Evolutionary conservation across 2,888 invertebrate species (phyloP), one percentile per base, ranked within the genome.

Genomic region (Merodon equestris): DNA sequence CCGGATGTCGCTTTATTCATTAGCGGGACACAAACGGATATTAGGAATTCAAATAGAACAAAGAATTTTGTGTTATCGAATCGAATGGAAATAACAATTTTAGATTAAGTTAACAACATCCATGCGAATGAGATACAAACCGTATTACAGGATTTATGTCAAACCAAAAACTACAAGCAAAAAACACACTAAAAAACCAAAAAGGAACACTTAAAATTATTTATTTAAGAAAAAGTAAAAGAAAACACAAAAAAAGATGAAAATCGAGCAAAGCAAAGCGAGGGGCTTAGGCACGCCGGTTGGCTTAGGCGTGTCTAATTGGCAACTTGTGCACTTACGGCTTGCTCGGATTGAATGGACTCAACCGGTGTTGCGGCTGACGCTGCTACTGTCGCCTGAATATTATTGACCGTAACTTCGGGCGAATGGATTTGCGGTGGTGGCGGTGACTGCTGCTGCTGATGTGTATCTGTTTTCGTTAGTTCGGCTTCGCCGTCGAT

Each of bases 401-500:
- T 70, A 50, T 82, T 81, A 27, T 82, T 79, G 12, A 73, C 51
- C 47, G 72, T 58, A 19, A 71, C 63, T 57, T 83, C 82, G 5
- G 82, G 82, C 47, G 83, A 70, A 45, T 72, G 82, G 61, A 70
- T 51, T 51, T 67, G 67, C 9, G 53, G 58, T 61, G 61, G 36
- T 34, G 73, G 64, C 42, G 73, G 66, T 36, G 75, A 58, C 38
- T 67, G 72, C 50, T 81, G 83, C 14, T 71, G 77, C 27, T 72
- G 70, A 13, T 67, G 68, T 57, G 82, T 84, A 73, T 86, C 86
- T 63, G 70, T 76, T 84, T 86, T 86, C 72, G 84, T 81, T 82
- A 85, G 84, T 73, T 86, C 86, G 74, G 84, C 81, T 51, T 88
- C 87, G 36, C 87, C 85, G 72, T 88, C 86, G 18, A 85, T 83